Base-by-base conservation (phyloP, 2,888 invertebrate genomes). In the Harpalus rubripes region DNA sequence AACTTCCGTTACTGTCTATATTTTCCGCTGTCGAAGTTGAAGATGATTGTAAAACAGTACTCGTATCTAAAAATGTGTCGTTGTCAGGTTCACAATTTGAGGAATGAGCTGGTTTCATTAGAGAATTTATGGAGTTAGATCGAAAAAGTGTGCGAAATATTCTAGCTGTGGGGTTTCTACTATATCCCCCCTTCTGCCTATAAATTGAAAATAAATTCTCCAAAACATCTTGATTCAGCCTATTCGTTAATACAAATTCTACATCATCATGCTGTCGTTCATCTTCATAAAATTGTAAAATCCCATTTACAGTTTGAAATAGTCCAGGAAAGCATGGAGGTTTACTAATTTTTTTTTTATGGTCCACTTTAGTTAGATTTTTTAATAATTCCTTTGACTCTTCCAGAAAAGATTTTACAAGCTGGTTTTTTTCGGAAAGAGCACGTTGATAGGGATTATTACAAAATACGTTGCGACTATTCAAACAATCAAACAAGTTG, bases 161-260 rank as follows among this genome's bases (percentile, higher is more conserved):
- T n/a, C n/a, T n/a, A n/a, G n/a, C n/a, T n/a, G n/a, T n/a, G n/a
- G n/a, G n/a, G n/a, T n/a, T n/a, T n/a, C n/a, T n/a, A n/a, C n/a
- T n/a, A n/a, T n/a, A n/a, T n/a, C n/a, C n/a, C n/a, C n/a, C n/a
- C n/a, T n/a, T n/a, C n/a, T n/a, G n/a, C n/a, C n/a, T n/a, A n/a
- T n/a, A n/a, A n/a, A n/a, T n/a, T n/a, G n/a, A n/a, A n/a, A n/a
- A n/a, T n/a, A n/a, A n/a, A n/a, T n/a, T n/a, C n/a, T n/a, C n/a
- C n/a, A n/a, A n/a, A n/a, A n/a, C n/a, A n/a, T n/a, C n/a, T n/a
- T n/a, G n/a, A n/a, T n/a, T 87, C 52, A 87, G 68, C 61, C 86
- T 32, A 81, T 86, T 81, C 4, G 86, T 87, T 18, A 86, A 86
- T 79, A 87, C 15, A 85, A 85, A 87, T 78, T 86, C 84, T 18